A percentile compares a stretch with the other conserved stretches of the same genome.
Conservation (phyloP, 2,113 vertebrate genomes). For the Terrapene triunguis region DNA sequence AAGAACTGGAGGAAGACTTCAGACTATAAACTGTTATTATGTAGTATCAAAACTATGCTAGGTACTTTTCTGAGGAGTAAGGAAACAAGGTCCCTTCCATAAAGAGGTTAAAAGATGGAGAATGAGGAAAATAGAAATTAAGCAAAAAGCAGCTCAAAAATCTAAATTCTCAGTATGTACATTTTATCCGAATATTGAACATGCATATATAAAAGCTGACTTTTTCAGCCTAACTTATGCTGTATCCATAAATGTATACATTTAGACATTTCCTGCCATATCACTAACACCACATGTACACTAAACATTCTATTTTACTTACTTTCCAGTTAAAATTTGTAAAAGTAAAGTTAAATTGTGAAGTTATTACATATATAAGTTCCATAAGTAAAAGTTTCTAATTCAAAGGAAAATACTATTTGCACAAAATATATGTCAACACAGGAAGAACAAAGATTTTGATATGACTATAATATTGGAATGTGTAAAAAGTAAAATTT, state of each 20-base stretch:
- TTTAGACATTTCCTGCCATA: background rate
- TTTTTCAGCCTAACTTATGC: background rate
- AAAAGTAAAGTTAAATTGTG: conserved; percentile 54
- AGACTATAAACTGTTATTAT: background rate
- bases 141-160: conserved; percentile 8
- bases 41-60: background rate
- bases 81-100: background rate
- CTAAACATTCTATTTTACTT: background rate
- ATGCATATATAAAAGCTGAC: background rate
- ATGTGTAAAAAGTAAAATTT: background rate
- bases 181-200: background rate
- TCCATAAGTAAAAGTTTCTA: conserved; percentile 48
- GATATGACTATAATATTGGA: background rate
- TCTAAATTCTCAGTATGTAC: background rate
- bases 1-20: background rate
- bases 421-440: conserved; percentile 28
- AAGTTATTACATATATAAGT: conserved; percentile 60
- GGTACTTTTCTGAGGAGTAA: background rate
- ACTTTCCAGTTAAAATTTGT: conserved; percentile 38
- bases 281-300: conserved; percentile 12
- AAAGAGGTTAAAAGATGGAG: background rate
- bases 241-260: background rate
- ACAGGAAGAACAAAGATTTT: conserved; percentile 6
- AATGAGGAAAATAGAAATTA: background rate
- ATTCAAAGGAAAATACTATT: conserved; percentile 55